Conservation (phyloP, 2,113 vertebrate species). For the Entosphenus tridentatus region DNA sequence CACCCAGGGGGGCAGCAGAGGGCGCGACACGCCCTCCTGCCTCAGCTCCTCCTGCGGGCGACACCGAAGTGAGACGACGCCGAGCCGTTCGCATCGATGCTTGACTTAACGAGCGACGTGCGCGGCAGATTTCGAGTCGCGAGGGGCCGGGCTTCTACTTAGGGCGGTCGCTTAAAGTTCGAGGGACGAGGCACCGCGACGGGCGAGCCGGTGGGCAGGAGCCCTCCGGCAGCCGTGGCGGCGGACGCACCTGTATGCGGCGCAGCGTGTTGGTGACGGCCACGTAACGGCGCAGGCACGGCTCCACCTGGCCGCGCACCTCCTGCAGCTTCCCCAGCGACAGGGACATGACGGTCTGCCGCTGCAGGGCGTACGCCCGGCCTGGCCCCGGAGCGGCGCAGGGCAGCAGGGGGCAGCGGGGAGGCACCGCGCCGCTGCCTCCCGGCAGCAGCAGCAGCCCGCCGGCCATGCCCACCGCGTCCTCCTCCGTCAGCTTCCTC, state of each 20-base stretch:
- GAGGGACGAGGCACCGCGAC: too few relatives aligned
- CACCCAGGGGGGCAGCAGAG: neutral
- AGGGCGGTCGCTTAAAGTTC: too few relatives aligned
- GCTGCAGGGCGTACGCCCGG: constrained; percentile 1
- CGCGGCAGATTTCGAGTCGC: too few relatives aligned
- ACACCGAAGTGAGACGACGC: too few relatives aligned
- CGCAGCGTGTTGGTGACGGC: constrained; percentile 1
- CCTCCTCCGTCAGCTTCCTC: constrained; percentile 3
- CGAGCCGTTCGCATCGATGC: too few relatives aligned
- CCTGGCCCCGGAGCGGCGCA: constrained; percentile 3
- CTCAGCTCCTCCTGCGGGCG: neutral
- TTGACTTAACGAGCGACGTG: too few relatives aligned
- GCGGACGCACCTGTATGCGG: constrained; percentile 1
- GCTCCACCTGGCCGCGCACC: neutral
- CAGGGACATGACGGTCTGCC: constrained; percentile 1
- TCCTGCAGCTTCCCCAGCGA: constrained; percentile 3
- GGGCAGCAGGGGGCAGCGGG: neutral
- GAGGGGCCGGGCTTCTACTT: too few relatives aligned
- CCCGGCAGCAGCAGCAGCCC: neutral
- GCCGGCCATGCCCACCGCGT: neutral
- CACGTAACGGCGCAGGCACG: constrained; percentile 5
- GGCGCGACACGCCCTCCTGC: neutral
- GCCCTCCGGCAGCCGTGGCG: neutral
- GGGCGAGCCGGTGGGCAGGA: too few relatives aligned
- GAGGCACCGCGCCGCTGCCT: neutral